Base-by-base conservation (phyloP, 2,113 vertebrate genomes). In the Petrocephalus zakoni region DNA sequence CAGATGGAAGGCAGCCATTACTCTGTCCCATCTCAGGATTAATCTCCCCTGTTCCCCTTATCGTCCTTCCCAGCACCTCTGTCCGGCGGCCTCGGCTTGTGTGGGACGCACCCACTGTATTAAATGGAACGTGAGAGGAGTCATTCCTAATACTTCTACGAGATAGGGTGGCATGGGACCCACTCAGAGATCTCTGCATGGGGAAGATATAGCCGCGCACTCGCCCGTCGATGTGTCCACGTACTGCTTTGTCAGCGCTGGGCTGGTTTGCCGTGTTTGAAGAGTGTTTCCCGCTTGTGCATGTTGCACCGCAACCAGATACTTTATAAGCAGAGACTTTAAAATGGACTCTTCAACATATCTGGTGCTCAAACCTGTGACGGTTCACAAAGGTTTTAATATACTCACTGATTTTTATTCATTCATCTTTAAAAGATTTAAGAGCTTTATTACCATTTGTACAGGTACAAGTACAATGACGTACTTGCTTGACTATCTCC, bases 1-100 rank as follows among this genome's bases (percentile, higher is more conserved):
- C 93, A 94, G 93, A 94, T 93, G 91, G 93, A 21, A 8, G 91
- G 88, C 75, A 89, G 72, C 91, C 92, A 91, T 88, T 90, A 89
- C 88, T 89, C 90, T 78, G 72, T 78, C 72, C 29, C 29, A 78
- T 91, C 85, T 87, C 81, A 88, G 25, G 84, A 88, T 88, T 22
- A 90, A 86, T 89, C 56, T 85, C 52, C 84, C 90, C 37, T 51
- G n/a, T 22, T 85, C 90, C 34, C 61, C 46, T 61, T 72, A 64
- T 78, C 90, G 61, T 87, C 81, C 90, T 29, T 88, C 55, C 89
- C 46, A 88, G 90, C 88, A 87, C 72, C 21, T 11, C 72, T 19
- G n/a, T 42, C 17, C 34, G 21, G 72, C 72, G 83, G 53, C 1
- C 34, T 2, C 29, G 88, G n/a, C 49, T 19, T 55, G 29, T 55